Base-by-base conservation (phyloP, 2,888 invertebrate species). In the Trypoxylon attenuatum region DNA sequence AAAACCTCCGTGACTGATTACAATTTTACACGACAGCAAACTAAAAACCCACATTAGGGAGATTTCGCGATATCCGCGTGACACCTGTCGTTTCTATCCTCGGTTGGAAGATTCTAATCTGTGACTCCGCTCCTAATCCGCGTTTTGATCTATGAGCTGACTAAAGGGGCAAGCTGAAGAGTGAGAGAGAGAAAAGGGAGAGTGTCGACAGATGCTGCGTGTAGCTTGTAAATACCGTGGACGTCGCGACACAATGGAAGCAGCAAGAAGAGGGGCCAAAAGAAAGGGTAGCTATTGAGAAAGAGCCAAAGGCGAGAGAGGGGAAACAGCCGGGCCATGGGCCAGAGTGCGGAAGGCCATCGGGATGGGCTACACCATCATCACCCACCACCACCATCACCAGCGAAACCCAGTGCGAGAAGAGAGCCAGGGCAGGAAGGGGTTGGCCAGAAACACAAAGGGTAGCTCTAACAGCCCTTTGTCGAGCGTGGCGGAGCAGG, bases 381-480 rank as follows among this genome's bases (percentile, higher is more conserved):
- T n/a, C n/a, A n/a, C n/a, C n/a, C 33, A 33, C 13, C 33, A 33
- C 5, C 13, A 33, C 5, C 8, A 33, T 1, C 25, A 25, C 5
- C 25, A 25, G 25, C 8, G 55, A 51, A 49, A 56, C 25, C 55
- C 38, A 29, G 16, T 56, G 51, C 60, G 50, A 60, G 67, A 56
- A 57, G 61, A 56, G 53, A 42, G 59, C 47, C 29, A n/a, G 33
- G 33, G 18, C 29, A 52, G 59, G 49, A 58, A 56, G 59, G 61
- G 58, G 63, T 51, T 50, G 61, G 57, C 49, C 60, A 39, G 68
- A 66, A 75, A 61, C 65, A 75, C 73, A 79, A 79, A 78, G 80
- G 77, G 77, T 73, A 73, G 78, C 74, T 78, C 73, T 79, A 82
- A 82, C 82, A 82, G 70, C 77, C 80, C 78, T 81, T 81, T 82